Evolutionary conservation across 2,888 invertebrate genomes (phyloP), one percentile per base, ranked within the genome.

Genomic region (Torymus tubicola): DNA sequence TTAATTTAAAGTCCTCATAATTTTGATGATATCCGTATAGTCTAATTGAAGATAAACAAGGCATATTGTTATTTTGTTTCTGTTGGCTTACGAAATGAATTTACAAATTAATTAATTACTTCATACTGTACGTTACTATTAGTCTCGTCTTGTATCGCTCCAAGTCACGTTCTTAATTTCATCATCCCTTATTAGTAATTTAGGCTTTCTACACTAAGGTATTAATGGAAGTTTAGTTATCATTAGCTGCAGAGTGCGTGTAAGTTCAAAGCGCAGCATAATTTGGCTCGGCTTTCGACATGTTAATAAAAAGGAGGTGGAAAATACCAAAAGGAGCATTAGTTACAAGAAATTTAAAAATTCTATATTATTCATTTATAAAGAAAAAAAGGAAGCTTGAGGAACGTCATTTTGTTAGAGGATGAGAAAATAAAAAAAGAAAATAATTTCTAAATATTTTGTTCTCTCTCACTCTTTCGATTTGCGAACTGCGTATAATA

Each of bases 181-280:
- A 61, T 18, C 10, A 24, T 16, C 12, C 57, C 18, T 69, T 64
- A 70, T 74, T 75, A 70, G 70, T 64, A 63, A 42, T 42, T 42
- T 12, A 65, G 61, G 79, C 68, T 73, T 57, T 50, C n/a, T 77
- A 55, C 57, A 57, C 24, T 76, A n/a, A 16, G 68, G 72, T 69
- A 53, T 74, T 69, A 58, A 57, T 18, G 8, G 50, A 11, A 52
- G 53, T 52, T 74, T 64, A 42, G 53, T 61, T 18, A 31, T 68
- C 8, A 16, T 70, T 80, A 80, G 64, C 72, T 78, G 72, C 58
- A 65, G 18, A 60, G 53, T 70, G 74, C 70, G 16, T n/a, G 24
- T 71, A 65, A 75, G 60, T 75, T 70, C 13, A n/a, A 70, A 80
- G 80, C 75, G n/a, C 53, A 64, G 31, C 42, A 50, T 73, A 63